Evolutionary conservation across 2,797 vertebrate species (phyloP).

Genomic region (Anableps anableps): DNA sequence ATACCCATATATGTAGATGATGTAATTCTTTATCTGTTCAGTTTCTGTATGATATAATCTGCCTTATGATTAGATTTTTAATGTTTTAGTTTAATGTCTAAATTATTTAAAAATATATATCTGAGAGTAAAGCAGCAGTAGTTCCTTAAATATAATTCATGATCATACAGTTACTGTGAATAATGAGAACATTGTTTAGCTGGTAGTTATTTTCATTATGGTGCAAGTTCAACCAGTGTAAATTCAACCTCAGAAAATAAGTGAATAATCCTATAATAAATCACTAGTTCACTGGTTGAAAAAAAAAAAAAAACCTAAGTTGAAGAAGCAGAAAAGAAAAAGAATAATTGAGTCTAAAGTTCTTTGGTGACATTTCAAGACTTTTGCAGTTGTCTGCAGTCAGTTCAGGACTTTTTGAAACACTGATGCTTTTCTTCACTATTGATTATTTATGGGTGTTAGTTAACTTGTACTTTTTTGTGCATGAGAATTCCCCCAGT

Average conservation of each 20-base stretch:
- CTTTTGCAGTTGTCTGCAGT: not conserved
- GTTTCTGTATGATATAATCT: not conserved
- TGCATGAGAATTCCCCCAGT: too few species aligned
- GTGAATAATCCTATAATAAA: not conserved
- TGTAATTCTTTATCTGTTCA: not conserved
- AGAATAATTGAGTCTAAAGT: not conserved
- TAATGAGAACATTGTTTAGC: not conserved
- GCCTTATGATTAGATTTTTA: not conserved
- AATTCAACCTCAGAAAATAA: not conserved
- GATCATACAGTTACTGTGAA: not conserved
- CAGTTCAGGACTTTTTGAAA: not conserved
- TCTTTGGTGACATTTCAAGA: not conserved
- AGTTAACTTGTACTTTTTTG: too few species aligned
- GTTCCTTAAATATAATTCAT: not conserved
- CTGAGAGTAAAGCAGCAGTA: not conserved
- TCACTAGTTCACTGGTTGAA: not conserved
- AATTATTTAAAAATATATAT: not conserved
- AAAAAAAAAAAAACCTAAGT: not conserved
- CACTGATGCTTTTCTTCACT: not conserved
- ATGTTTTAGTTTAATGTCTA: not conserved
- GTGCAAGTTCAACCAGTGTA: not conserved
- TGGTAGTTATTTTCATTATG: not conserved
- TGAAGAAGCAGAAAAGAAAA: not conserved
- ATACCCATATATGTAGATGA: not conserved
- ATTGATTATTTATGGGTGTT: too few species aligned